A percentile compares a stretch with the other conserved stretches of the same genome.
Evolutionary conservation across 2,888 invertebrate species (phyloP).

Genomic region (Mellilla xanthometata): DNA sequence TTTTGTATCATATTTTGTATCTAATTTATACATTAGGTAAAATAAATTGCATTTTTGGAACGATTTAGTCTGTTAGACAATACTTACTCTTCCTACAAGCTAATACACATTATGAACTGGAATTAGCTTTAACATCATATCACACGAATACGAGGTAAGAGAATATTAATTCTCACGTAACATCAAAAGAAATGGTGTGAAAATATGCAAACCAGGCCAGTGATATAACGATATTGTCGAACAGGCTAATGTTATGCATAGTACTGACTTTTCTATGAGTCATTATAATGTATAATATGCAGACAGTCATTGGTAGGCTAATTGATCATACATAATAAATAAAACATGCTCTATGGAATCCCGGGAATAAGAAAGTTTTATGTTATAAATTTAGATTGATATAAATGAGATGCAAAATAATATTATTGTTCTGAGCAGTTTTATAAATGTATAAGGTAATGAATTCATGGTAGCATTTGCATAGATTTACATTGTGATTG

Average conservation of each 20-base stretch:
- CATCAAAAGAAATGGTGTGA: slow-evolving; percentile 1
- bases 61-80: no score
- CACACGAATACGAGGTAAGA: no score
- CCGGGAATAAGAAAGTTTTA: slow-evolving; percentile 19
- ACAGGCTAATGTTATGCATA: slow-evolving; percentile 5
- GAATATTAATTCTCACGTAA: not conserved
- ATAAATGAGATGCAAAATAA: slow-evolving; percentile 22
- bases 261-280: slow-evolving; percentile 3
- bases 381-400: slow-evolving; percentile 20
- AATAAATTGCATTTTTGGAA: no score
- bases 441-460: slow-evolving; percentile 7
- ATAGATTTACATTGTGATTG: slow-evolving; percentile 7
- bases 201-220: not conserved
- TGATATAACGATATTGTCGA: not conserved
- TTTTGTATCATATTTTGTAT: no score
- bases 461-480: slow-evolving; percentile 6
- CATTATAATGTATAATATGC: slow-evolving; percentile 17
- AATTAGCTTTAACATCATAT: no score
- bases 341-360: slow-evolving; percentile 18
- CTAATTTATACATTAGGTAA: no score
- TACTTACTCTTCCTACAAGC: no score
- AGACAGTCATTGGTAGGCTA: slow-evolving; percentile 18
- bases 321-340: slow-evolving; percentile 22
- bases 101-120: no score
- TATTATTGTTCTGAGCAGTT: slow-evolving; percentile 10